Percentiles rank a stretch among this genome's conserved stretches.
Conservation (phyloP, 1,140 invertebrate species). For the Drosophila prosaltans region DNA sequence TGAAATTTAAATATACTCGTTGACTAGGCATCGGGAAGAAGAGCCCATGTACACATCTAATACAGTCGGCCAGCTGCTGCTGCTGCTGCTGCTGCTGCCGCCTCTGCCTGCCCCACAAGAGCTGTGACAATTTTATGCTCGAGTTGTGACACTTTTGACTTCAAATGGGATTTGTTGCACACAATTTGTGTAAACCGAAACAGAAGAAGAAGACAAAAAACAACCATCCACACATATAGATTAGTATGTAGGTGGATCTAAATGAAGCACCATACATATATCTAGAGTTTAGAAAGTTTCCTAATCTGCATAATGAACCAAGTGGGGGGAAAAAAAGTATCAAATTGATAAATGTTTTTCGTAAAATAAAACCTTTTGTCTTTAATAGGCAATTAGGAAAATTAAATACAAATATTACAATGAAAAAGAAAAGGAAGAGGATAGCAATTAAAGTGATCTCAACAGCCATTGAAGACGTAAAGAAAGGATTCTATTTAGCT, state of each 20-base stretch:
- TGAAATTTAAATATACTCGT: constrained; percentile 57
- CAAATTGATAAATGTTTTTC: too few relatives aligned
- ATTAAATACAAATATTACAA: too few relatives aligned
- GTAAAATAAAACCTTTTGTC: too few relatives aligned
- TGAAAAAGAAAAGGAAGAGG: too few relatives aligned
- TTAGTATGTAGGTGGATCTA: not conserved
- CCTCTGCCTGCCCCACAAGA: constrained; percentile 1
- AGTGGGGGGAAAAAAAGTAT: too few relatives aligned
- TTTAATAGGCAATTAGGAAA: too few relatives aligned
- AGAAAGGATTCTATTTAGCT: too few relatives aligned
- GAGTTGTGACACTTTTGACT: constrained; percentile 47
- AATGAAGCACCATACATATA: not conserved
- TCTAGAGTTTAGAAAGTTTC: not conserved
- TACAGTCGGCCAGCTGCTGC: constrained; percentile 20
- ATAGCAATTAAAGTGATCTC: too few relatives aligned
- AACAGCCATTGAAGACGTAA: too few relatives aligned
- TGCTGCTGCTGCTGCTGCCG: constrained; percentile 7
- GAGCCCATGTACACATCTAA: too few relatives aligned
- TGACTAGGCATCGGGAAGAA: not conserved
- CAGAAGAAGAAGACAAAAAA: not conserved
- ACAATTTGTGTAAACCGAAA: not conserved
- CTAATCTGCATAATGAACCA: not conserved
- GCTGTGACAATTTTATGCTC: constrained; percentile 40
- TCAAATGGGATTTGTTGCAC: constrained; percentile 15
- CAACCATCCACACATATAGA: not conserved